phyloP scores from a whole-genome alignment of 2,113 vertebrate genomes.

The Anarrhichthys ocellatus region DNA sequence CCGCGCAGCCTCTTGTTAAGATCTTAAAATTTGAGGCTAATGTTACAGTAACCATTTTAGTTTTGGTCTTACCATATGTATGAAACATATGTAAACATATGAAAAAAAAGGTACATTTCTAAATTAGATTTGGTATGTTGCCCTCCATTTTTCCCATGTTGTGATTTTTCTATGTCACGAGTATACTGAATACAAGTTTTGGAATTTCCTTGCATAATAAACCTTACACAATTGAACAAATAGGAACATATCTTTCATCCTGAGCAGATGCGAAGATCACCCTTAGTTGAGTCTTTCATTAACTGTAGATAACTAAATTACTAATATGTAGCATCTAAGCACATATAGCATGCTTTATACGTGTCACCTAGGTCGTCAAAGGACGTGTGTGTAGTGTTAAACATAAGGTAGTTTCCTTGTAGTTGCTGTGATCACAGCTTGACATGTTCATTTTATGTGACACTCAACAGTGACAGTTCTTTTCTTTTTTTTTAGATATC shows the following conservation, averaged over 20 bases:
- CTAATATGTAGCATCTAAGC: background rate
- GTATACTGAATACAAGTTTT: background rate
- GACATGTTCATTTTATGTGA: background rate
- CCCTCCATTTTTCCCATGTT: background rate
- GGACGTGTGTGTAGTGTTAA: constrained; percentile 28
- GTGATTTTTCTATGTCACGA: background rate
- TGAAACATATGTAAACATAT: too few relatives aligned
- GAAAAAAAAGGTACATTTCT: too few relatives aligned
- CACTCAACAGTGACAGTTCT: background rate
- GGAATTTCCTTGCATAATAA: background rate
- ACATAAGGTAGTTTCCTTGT: constrained; percentile 38
- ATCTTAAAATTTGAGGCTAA: too few relatives aligned
- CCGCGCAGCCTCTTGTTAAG: too few relatives aligned
- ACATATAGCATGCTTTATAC: background rate
- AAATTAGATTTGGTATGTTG: too few relatives aligned
- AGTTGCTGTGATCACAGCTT: constrained; percentile 31
- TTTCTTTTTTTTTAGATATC: background rate
- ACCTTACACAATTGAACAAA: background rate
- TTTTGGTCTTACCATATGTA: background rate
- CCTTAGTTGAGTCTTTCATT: background rate
- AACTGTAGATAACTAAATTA: background rate
- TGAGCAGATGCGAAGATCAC: too few relatives aligned
- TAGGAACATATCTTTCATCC: background rate
- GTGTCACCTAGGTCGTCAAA: background rate
- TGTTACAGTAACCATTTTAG: background rate